A percentile compares a stretch with the other conserved stretches of the same genome.
Evolutionary conservation across 2,888 invertebrate species (phyloP).

Genomic region (Acrocera orbiculus): DNA sequence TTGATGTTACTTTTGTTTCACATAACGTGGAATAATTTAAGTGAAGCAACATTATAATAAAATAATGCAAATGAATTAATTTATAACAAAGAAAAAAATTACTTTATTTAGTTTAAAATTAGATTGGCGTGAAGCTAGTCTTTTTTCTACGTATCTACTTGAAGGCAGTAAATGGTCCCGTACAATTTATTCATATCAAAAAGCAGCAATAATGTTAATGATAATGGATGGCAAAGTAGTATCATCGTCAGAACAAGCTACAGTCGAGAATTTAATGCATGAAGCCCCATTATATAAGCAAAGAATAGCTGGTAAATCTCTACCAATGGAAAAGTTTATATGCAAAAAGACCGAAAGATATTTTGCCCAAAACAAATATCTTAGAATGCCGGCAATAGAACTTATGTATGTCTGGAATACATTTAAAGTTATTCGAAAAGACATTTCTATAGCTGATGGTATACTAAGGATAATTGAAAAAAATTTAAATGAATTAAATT

Average conservation of each 20-base stretch:
- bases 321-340: slow-evolving; percentile 94
- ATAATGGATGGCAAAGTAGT: slow-evolving; percentile 35
- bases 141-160: slow-evolving; percentile 51
- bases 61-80: too few species aligned
- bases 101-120: slow-evolving; percentile 38
- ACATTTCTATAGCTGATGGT: slow-evolving; percentile 41
- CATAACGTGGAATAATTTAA: too few species aligned
- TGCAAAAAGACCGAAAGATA: slow-evolving; percentile 71
- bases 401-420: slow-evolving; percentile 87
- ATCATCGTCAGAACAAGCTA: slow-evolving; percentile 34
- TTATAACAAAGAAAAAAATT: background rate
- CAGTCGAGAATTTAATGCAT: slow-evolving; percentile 47
- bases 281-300: slow-evolving; percentile 67
- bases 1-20: too few species aligned
- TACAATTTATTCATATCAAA: slow-evolving; percentile 80
- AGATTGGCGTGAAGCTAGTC: slow-evolving; percentile 61
- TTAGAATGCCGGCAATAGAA: slow-evolving; percentile 72
- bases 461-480: slow-evolving; percentile 46
- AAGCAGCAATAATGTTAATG: slow-evolving; percentile 69
- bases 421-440: slow-evolving; percentile 61
- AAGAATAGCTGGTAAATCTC: slow-evolving; percentile 85
- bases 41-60: too few species aligned
- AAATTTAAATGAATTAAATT: slow-evolving; percentile 25
- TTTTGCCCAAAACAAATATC: slow-evolving; percentile 48
- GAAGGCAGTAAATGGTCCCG: slow-evolving; percentile 80